Conservation (phyloP, 2,113 vertebrate species). For the Pelvicachromis taeniatus region DNA sequence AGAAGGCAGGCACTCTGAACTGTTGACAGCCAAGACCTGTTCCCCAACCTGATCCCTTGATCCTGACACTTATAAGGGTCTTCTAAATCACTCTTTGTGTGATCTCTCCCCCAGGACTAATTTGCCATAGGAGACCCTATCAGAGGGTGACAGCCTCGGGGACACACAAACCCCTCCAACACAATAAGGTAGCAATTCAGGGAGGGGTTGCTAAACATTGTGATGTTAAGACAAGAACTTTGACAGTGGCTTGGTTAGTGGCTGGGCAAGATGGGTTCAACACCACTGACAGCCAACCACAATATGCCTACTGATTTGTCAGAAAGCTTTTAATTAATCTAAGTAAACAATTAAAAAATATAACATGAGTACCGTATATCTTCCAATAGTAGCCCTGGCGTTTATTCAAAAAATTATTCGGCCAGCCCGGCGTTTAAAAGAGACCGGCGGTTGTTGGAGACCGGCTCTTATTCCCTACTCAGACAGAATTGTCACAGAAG, state of each 20-base stretch:
- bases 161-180: not conserved
- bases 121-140: not conserved
- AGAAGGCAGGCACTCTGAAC: not conserved
- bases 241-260: not conserved
- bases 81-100: not conserved
- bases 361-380: not conserved
- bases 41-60: not conserved
- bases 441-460: too few species aligned
- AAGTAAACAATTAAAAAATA: not conserved
- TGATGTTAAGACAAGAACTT: not conserved
- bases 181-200: too few species aligned
- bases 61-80: not conserved
- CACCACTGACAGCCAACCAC: not conserved
- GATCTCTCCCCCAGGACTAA: not conserved
- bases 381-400: too few species aligned
- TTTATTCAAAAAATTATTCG: too few species aligned
- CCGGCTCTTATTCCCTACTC: too few species aligned
- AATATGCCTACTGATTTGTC: not conserved
- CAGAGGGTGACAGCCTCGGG: not conserved
- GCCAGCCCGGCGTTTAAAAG: too few species aligned
- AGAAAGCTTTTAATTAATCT: not conserved
- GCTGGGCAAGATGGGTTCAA: not conserved
- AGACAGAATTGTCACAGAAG: too few species aligned
- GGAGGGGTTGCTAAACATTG: not conserved
- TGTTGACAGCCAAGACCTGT: not conserved